Evolutionary conservation across 2,797 vertebrate genomes (phyloP).

Genomic region (Coreius guichenoti): DNA sequence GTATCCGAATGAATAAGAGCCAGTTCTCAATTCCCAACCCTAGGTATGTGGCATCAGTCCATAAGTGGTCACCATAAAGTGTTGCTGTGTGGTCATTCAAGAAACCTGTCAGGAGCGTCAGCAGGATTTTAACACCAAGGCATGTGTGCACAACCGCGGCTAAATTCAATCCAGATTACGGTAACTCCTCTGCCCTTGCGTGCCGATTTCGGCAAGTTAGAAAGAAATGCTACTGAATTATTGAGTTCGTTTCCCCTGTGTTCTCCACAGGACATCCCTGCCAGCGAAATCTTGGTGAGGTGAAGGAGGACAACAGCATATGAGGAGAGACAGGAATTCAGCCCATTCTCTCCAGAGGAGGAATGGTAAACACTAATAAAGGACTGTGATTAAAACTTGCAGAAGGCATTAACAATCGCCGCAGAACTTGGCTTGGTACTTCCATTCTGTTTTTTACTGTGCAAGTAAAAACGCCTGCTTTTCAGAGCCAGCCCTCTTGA

Average conservation of each 20-base stretch:
- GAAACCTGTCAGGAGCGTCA: not conserved
- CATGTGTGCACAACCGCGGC: not conserved
- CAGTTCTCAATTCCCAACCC: not conserved
- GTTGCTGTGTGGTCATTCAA: not conserved
- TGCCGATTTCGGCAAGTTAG: conserved; percentile 62
- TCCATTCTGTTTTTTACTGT: conserved; percentile 13
- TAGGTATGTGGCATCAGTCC: not conserved
- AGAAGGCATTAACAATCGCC: conserved; percentile 43
- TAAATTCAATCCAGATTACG: conserved; percentile 55
- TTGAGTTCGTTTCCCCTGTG: conserved; percentile 57
- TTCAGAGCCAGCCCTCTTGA: conserved; percentile 31
- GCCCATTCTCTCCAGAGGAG: not conserved
- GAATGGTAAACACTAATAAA: conserved; percentile 36
- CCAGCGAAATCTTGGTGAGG: conserved; percentile 56
- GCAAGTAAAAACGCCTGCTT: conserved; percentile 19
- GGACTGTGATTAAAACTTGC: not conserved
- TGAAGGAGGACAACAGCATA: conserved; percentile 43
- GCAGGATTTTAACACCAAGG: conserved; percentile 2
- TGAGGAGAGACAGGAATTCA: conserved; percentile 32
- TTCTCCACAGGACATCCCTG: conserved; percentile 69
- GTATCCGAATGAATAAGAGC: not conserved
- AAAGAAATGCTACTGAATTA: conserved; percentile 74
- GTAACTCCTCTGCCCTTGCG: conserved; percentile 38
- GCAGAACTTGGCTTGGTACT: conserved; percentile 32
- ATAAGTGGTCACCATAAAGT: conserved; percentile 1